Evolutionary conservation across 2,888 invertebrate species (phyloP), one percentile per base, ranked within the genome.

Genomic region (Deroplatys truncata): DNA sequence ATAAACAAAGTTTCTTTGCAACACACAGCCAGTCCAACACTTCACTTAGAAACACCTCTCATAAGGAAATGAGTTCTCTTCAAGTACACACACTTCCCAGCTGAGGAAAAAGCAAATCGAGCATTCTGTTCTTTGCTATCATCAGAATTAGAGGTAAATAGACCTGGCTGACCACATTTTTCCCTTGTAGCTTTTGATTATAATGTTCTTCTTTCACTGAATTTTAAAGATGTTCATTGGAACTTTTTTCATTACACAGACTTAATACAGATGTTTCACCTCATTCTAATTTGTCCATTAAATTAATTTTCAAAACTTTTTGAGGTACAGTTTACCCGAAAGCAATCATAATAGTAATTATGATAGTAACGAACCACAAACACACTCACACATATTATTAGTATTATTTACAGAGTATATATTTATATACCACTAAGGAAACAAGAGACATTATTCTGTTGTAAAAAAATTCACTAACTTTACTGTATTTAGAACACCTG

Each of bases 401-500:
- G 10, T 87, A 89, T 88, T 87, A 87, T 87, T 83, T 87, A 82
- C 82, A 82, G 29, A 85, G 28, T 83, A 87, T 88, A 72, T 43
- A 43, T 43, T 43, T 43, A 43, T 88, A 49, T 85, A 56, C 72
- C 72, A 90, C 85, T 86, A 90, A 82, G 72, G 35, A 31, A 84
- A 84, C 35, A 72, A 31, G 72, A 49, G 82, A 49, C 86, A 84
- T 35, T n/a, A 84, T 82, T 85, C 28, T 88, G 90, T 84, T 88
- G 90, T 90, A 90, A 88, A 90, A 90, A 90, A 90, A 85, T 86
- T 83, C 31, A 84, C 72, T 88, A 82, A 16, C 56, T 83, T 87
- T 87, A 25, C 28, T 86, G 25, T 25, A 49, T 72, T 86, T 72
- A 82, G 35, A 87, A 87, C 87, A 83, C 28, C 28, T 82, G 82